A percentile compares a stretch with the other conserved stretches of the same genome.
Conservation (phyloP, 2,113 vertebrate species). For the Ictidomys tridecemlineatus region DNA sequence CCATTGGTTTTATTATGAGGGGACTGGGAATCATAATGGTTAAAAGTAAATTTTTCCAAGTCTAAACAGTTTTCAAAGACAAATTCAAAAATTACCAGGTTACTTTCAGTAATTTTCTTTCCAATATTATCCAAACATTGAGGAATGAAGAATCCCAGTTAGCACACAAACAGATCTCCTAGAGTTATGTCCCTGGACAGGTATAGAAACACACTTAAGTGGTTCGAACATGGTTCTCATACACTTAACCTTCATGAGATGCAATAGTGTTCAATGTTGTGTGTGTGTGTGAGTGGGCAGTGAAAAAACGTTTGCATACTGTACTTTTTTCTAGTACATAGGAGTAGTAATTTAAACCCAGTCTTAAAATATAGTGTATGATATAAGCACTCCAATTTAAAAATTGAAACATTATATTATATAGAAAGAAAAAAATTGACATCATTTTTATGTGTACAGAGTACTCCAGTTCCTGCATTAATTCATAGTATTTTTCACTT, state of each 20-base stretch:
- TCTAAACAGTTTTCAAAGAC: background rate
- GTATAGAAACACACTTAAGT: background rate
- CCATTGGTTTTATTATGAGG: background rate
- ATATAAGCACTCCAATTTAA: background rate
- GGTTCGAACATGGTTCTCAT: background rate
- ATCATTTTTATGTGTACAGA: background rate
- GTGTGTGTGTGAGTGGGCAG: background rate
- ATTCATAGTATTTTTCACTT: background rate
- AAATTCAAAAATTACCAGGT: background rate
- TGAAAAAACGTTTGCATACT: too few species aligned
- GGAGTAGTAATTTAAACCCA: background rate
- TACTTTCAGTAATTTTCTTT: background rate
- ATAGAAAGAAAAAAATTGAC: background rate
- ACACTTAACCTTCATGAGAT: rapidly evolving
- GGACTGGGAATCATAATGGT: background rate
- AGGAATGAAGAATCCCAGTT: background rate
- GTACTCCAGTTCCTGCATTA: background rate
- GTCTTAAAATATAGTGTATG: background rate
- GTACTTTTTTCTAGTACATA: background rate
- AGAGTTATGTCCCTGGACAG: background rate
- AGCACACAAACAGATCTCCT: background rate
- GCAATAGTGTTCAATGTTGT: rapidly evolving
- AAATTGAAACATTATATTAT: background rate
- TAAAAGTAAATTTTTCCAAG: background rate
- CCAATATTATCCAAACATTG: background rate